Evolutionary conservation across 2,888 invertebrate genomes (phyloP).

Genomic region (Cataglyphis cursor): DNA sequence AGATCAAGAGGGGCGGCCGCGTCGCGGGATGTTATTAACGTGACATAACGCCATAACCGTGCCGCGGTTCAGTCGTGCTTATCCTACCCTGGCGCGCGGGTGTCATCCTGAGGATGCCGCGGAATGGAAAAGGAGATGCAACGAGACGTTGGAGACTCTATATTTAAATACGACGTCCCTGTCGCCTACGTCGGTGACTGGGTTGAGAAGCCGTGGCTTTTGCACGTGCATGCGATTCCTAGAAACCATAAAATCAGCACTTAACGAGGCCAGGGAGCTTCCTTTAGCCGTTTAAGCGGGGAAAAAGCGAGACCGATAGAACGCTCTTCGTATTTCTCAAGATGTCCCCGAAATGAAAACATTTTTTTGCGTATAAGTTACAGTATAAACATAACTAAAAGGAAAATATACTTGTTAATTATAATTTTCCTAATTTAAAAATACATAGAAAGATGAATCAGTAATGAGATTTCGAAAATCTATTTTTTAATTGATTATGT

Average conservation of each 20-base stretch:
- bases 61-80: slow-evolving; percentile 51
- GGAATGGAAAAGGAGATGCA: slow-evolving; percentile 68
- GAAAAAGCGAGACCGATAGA: slow-evolving; percentile 30
- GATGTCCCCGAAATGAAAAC: background rate
- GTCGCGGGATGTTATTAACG: slow-evolving; percentile 82
- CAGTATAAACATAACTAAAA: too few species aligned
- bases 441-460: background rate
- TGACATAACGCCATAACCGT: slow-evolving; percentile 81
- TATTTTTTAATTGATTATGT: background rate
- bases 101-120: slow-evolving; percentile 48
- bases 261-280: slow-evolving; percentile 71
- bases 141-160: slow-evolving; percentile 62
- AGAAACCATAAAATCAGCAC: slow-evolving; percentile 68
- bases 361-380: background rate
- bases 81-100: slow-evolving; percentile 37
- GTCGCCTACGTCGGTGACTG: slow-evolving; percentile 45
- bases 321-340: slow-evolving; percentile 19
- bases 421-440: background rate
- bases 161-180: slow-evolving; percentile 70
- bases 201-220: slow-evolving; percentile 66
- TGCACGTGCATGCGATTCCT: slow-evolving; percentile 73
- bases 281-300: slow-evolving; percentile 46
- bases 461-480: background rate
- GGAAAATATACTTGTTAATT: slow-evolving; percentile 3
- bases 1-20: slow-evolving; percentile 76